Evolutionary conservation across 1,140 invertebrate genomes (phyloP), one percentile per base, ranked within the genome.

Genomic region (Bombus pascuorum): DNA sequence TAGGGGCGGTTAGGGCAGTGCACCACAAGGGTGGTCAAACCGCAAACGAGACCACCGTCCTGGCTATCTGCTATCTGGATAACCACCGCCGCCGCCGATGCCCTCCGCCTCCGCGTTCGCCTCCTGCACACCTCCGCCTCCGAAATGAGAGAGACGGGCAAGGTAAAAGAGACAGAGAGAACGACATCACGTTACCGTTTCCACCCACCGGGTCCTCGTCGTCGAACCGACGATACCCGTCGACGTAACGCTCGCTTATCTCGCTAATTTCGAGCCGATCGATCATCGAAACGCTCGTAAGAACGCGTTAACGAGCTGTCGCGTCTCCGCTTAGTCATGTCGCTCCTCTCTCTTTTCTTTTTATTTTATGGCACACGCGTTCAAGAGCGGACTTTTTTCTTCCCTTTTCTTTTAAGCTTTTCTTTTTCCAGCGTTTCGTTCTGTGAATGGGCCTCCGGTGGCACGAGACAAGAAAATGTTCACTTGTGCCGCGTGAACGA

Each of bases 1-100:
- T 91, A 94, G 94, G 91, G 93, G 90, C 82, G 91, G 91, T 92
- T 91, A 94, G 94, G 91, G 93, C 92, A 93, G 92, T 86, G 92
- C 90, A 91, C 93, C 93, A 91, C 93, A 93, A 94, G 93, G 93
- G 93, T 93, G 93, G 93, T 94, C 93, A 91, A 92, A 94, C 93
- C 93, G 89, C 93, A 94, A 94, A 94, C 93, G 93, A 94, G 93
- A 94, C 93, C 93, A 91, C 93, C 92, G 88, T 93, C 93, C 93
- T 93, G 92, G 93, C 93, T 94, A 94, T 94, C 93, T 92, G 93
- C 93, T 94, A 94, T 94, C 94, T 93, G 94, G 94, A 94, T 95
- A 94, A 95, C 95, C 95, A 93, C 91, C 91, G 91, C 90, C 86
- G 71, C 71, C 88, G 73, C 57, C 81, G 83, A 86, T 79, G 71